These are phyloP conservation scores for Damaliscus lunatus DNA, from an alignment of 2,113 vertebrate species.

Conservation along the genomic window DNA sequence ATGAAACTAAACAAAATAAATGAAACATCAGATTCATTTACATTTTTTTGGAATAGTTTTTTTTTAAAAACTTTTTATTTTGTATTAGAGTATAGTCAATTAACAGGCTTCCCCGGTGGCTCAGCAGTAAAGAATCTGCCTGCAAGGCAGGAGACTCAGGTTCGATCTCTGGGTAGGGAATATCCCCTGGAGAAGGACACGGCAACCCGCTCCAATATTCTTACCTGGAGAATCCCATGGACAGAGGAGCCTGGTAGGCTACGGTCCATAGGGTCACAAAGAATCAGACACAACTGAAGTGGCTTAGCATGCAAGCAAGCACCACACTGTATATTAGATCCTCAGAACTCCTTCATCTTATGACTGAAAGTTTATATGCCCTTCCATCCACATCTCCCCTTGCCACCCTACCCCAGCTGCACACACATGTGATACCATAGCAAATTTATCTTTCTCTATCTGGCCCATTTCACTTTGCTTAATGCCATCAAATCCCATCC, in stretches of 20 bases:
- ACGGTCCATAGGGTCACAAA: neutral
- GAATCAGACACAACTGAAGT: neutral
- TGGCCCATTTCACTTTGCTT: neutral
- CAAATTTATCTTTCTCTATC: neutral
- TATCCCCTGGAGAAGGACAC: neutral
- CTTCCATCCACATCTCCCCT: neutral
- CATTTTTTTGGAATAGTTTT: neutral
- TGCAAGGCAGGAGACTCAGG: neutral
- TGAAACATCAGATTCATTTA: neutral
- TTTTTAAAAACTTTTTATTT: neutral
- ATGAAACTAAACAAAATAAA: neutral
- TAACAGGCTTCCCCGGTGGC: rapidly evolving
- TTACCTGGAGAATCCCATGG: neutral
- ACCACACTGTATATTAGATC: neutral
- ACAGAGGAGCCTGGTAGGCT: neutral
- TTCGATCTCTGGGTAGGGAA: neutral
- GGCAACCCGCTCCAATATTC: neutral
- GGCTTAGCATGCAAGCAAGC: neutral
- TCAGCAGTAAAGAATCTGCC: neutral
- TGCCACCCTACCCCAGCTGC: no score
- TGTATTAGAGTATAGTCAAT: neutral
- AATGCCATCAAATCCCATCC: neutral
- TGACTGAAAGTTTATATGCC: neutral
- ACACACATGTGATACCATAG: no score
- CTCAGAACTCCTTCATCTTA: neutral